Percentiles rank a stretch among this genome's conserved stretches.
Conservation (phyloP, 2,797 vertebrate species). For the Garrulus glandarius region DNA sequence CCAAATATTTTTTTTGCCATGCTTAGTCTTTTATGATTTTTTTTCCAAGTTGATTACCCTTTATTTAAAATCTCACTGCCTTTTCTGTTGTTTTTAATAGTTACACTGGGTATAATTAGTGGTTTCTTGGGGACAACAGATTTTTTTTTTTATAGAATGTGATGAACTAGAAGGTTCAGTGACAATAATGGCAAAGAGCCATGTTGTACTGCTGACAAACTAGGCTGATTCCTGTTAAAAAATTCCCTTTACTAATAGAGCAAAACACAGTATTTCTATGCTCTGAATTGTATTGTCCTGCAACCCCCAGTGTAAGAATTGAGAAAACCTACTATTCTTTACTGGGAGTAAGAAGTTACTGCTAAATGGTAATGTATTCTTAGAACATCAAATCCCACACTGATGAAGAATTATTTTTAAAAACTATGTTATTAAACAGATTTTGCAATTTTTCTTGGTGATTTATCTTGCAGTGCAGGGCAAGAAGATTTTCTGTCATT, state of each 20-base stretch:
- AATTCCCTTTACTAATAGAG: neutral
- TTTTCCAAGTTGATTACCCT: neutral
- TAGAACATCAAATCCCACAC: neutral
- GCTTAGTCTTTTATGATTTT: neutral
- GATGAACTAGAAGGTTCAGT: neutral
- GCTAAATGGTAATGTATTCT: neutral
- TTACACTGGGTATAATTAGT: neutral
- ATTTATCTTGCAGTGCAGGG: neutral
- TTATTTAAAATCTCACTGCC: neutral
- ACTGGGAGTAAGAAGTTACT: neutral
- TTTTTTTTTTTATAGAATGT: neutral
- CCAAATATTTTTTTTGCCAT: neutral
- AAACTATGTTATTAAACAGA: neutral
- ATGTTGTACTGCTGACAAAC: neutral
- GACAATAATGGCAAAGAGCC: neutral
- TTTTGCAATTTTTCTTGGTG: neutral
- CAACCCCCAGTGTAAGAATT: neutral
- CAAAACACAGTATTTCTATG: neutral
- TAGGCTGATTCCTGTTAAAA: neutral
- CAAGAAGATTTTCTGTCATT: neutral
- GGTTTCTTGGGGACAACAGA: neutral
- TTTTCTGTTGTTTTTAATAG: neutral
- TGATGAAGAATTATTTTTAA: accelerated
- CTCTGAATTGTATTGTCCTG: neutral
- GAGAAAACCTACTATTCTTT: neutral